These are phyloP conservation scores for Trachops cirrhosus DNA, from an alignment of 2,797 vertebrate species.

Conservation along the genomic window DNA sequence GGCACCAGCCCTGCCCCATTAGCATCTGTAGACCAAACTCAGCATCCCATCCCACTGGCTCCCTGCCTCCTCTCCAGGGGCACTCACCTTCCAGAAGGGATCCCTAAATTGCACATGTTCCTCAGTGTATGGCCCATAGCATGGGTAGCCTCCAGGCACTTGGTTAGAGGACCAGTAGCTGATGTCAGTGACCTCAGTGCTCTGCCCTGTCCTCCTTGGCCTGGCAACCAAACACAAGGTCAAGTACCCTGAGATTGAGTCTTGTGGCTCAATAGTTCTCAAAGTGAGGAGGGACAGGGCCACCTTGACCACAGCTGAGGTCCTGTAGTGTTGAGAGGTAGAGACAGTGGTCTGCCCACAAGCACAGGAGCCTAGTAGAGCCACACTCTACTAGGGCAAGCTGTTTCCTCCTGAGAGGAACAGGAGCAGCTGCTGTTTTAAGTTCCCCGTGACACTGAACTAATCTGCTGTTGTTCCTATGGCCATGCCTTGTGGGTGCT, in stretches of 20 bases:
- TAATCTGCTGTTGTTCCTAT: fast-evolving
- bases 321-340: fast-evolving
- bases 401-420: not conserved
- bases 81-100: not conserved
- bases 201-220: not conserved
- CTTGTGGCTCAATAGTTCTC: not conserved
- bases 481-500: fast-evolving
- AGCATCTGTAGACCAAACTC: not conserved
- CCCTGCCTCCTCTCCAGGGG: not conserved
- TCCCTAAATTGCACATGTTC: not conserved
- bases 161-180: not conserved
- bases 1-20: not conserved
- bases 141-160: not conserved
- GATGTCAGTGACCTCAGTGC: not conserved
- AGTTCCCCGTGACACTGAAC: not conserved
- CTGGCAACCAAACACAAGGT: not conserved
- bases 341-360: not conserved
- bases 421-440: not conserved
- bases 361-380: not conserved
- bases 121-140: not conserved
- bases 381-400: not conserved
- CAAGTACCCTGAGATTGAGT: not conserved
- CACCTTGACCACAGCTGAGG: not conserved
- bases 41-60: not conserved
- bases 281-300: not conserved